Conservation (phyloP, 1,140 invertebrate species). For the Lepidurus arcticus region DNA sequence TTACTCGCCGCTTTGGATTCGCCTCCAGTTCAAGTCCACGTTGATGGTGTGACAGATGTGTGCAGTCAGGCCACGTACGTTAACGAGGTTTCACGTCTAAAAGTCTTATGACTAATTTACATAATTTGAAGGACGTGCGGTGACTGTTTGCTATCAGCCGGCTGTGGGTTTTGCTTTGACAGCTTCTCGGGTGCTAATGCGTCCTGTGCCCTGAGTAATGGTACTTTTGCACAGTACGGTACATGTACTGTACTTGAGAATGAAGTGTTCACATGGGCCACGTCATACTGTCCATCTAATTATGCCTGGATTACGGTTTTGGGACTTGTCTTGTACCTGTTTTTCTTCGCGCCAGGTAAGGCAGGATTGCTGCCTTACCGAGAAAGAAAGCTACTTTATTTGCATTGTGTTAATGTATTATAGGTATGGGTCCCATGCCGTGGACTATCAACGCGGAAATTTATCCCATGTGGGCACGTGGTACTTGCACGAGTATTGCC, state of each 20-base stretch:
- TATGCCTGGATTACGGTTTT: conserved; percentile 51
- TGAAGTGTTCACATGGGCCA: conserved; percentile 42
- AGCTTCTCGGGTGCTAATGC: conserved; percentile 31
- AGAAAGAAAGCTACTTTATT: neutral
- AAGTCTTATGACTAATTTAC: conserved; percentile 19
- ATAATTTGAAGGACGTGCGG: conserved; percentile 45
- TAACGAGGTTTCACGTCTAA: neutral
- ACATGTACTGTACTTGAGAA: neutral
- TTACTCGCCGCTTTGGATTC: conserved; percentile 47
- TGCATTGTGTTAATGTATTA: conserved; percentile 8
- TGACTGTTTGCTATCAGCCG: conserved; percentile 45
- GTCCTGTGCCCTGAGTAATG: conserved; percentile 2
- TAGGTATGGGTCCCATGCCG: conserved; percentile 57
- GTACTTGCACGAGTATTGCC: conserved; percentile 52
- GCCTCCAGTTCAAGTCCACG: conserved; percentile 43
- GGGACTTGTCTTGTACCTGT: conserved; percentile 50
- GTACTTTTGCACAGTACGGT: neutral
- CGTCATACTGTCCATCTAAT: conserved; percentile 50
- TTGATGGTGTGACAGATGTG: conserved; percentile 31
- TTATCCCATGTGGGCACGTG: conserved; percentile 57
- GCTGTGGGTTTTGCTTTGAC: conserved; percentile 51
- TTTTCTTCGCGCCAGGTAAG: conserved; percentile 53
- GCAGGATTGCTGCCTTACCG: neutral
- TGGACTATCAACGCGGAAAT: conserved; percentile 63
- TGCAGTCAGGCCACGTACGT: conserved; percentile 31